Percentiles rank a stretch among this genome's conserved stretches.
phyloP scores from a whole-genome alignment of 2,888 invertebrate genomes.

The Oscheius sp. region DNA sequence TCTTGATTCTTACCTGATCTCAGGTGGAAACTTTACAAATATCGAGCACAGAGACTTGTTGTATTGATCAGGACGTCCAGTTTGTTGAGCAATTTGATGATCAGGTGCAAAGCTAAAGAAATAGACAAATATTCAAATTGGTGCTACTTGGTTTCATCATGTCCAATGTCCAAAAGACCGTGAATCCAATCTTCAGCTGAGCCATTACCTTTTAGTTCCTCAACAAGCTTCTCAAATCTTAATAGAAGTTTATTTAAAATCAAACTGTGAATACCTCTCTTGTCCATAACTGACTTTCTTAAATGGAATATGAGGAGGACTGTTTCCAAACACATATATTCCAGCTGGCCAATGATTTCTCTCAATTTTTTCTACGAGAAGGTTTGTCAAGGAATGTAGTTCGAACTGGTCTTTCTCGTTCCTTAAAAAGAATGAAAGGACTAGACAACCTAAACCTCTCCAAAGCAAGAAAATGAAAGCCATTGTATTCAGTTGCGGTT shows the following conservation, averaged over 20 bases:
- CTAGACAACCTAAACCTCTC: slow-evolving; percentile 35
- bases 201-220: slow-evolving; percentile 22
- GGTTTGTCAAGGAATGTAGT: slow-evolving; percentile 50
- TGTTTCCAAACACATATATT: slow-evolving; percentile 47
- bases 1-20: slow-evolving; percentile 16
- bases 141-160: slow-evolving; percentile 34
- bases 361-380: slow-evolving; percentile 37
- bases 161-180: slow-evolving; percentile 40
- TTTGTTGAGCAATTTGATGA: slow-evolving; percentile 50
- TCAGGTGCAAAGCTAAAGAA: slow-evolving; percentile 53
- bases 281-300: slow-evolving; percentile 53
- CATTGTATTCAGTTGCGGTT: slow-evolving; percentile 49
- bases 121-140: background rate
- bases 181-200: slow-evolving; percentile 32
- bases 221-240: slow-evolving; percentile 16
- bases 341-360: slow-evolving; percentile 37
- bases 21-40: slow-evolving; percentile 45
- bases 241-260: background rate
- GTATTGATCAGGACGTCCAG: slow-evolving; percentile 33
- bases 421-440: slow-evolving; percentile 2
- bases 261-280: slow-evolving; percentile 11
- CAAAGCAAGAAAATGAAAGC: slow-evolving; percentile 61
- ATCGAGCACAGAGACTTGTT: slow-evolving; percentile 49
- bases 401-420: slow-evolving; percentile 32
- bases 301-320: slow-evolving; percentile 52